Base-by-base conservation (phyloP, 2,888 invertebrate genomes). In the Sabatieria punctata region DNA sequence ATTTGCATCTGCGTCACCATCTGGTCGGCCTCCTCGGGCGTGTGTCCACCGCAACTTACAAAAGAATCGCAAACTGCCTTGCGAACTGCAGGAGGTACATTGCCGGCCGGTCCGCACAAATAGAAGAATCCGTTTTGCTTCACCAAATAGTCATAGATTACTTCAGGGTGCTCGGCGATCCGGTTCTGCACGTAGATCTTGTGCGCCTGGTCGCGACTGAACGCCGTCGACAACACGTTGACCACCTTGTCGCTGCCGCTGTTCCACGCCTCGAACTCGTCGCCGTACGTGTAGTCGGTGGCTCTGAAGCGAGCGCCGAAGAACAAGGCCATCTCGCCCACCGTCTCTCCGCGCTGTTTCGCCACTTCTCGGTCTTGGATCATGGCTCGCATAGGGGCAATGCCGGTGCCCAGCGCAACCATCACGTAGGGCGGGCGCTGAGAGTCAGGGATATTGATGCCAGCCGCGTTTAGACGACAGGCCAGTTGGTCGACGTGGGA, bases 111-210 rank as follows among this genome's bases (percentile, higher is more conserved):
- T 11, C 54, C 54, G 38, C 54, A 54, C 41, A 54, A 48, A 51
- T 54, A 54, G 53, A 53, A 54, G 47, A 54, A 54, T n/a, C 54
- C 54, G 45, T 54, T 54, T 52, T 54, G 43, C 42, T 49, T 50
- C 6, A 51, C 45, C 33, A 54, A 40, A 39, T 49, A 49, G 46
- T 54, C 54, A 33, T 54, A 54, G 35, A 54, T 44, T 4, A 54
- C 42, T 40, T 54, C 53, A 11, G 53, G 54, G 43, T 54, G 21
- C 42, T 54, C 54, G 11, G 26, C 18, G 37, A 54, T 52, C n/a
- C 54, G 47, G 45, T 54, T 41, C 48, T 54, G 54, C 40, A 54
- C 54, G 39, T 54, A 54, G 47, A 54, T 54, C 47, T 54, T 54
- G 48, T 54, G 48, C 35, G 15, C 52, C 46, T 54, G 53, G 48